A percentile compares a stretch with the other conserved stretches of the same genome.
Conservation (phyloP, 2,797 vertebrate species). For the Pitangus sulphuratus region DNA sequence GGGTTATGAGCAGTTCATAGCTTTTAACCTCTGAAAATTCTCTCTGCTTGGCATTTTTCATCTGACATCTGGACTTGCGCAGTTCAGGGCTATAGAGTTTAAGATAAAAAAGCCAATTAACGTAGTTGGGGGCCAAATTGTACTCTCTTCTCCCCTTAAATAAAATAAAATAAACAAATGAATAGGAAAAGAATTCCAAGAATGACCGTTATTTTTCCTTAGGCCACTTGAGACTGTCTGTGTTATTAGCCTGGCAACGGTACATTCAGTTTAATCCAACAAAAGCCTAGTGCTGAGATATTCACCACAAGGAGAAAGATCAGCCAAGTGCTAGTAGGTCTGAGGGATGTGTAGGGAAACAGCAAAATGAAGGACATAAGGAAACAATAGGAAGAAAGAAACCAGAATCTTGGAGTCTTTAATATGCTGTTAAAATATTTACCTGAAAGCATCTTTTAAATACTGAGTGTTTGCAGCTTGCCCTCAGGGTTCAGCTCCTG, state of each 20-base stretch:
- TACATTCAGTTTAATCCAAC: not conserved
- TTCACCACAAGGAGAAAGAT: not conserved
- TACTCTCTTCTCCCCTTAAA: not conserved
- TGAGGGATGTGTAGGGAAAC: not conserved
- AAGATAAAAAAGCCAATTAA: not conserved
- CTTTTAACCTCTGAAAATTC: not conserved
- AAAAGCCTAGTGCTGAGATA: not conserved
- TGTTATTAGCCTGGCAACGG: not conserved
- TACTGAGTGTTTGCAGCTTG: slow-evolving; percentile 6
- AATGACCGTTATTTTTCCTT: not conserved
- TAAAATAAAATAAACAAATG: slow-evolving; percentile 38
- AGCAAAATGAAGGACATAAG: not conserved
- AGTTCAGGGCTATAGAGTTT: not conserved
- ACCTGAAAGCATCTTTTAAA: slow-evolving; percentile 3
- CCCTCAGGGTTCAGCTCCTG: slow-evolving; percentile 13
- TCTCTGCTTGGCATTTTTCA: not conserved
- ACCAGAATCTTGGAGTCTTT: not conserved
- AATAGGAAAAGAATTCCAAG: slow-evolving; percentile 26
- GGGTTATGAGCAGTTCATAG: not conserved
- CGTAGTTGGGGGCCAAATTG: not conserved
- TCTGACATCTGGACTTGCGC: not conserved
- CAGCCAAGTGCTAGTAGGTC: not conserved
- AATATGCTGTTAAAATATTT: not conserved
- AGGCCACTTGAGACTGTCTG: not conserved
- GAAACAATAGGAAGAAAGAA: not conserved